Evolutionary conservation across 2,888 invertebrate species (phyloP), one percentile per base, ranked within the genome.

Genomic region (Selenia dentaria): DNA sequence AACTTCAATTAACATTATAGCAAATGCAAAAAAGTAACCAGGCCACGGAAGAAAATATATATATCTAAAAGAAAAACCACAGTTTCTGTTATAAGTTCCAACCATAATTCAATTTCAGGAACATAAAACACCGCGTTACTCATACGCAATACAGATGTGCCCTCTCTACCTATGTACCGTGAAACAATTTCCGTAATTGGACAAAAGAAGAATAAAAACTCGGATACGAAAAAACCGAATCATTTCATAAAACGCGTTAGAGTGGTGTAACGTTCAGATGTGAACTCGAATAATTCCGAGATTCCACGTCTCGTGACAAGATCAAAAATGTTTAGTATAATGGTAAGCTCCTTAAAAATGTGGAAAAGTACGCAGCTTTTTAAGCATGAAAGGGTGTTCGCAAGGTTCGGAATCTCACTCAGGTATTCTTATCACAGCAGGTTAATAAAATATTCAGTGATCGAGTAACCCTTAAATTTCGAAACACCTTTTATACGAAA

Each of bases 381-480:
- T 25, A 0, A 10, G 10, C 25, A 25, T 25, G 10, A 25, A 74
- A 73, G 70, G 65, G 67, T 71, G 60, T 63, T 65, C 51, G 53
- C 44, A 52, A 46, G 59, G 59, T 53, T 60, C 57, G 57, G 48
- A 50, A 56, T 64, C 59, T 63, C 63, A 45, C 62, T 75, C 69
- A 67, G 74, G 70, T 62, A 75, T 74, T 71, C 72, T 72, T 74
- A 72, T 76, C 72, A 72, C 62, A 61, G 70, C 57, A 62, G 54
- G 67, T 68, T 70, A 66, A 67, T 76, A 73, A 74, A 76, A 74
- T 78, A 78, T 79, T 78, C 68, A 74, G 66, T 62, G 64, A 66
- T 65, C 54, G 51, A 59, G 60, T 51, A 60, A 58, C 53, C 54
- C 58, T 63, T 60, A 59, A 65, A 67, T 65, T 67, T 67, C 51